These are phyloP conservation scores for Hirundichthys speculiger DNA, from an alignment of 2,113 vertebrate genomes.

Conservation along the genomic window DNA sequence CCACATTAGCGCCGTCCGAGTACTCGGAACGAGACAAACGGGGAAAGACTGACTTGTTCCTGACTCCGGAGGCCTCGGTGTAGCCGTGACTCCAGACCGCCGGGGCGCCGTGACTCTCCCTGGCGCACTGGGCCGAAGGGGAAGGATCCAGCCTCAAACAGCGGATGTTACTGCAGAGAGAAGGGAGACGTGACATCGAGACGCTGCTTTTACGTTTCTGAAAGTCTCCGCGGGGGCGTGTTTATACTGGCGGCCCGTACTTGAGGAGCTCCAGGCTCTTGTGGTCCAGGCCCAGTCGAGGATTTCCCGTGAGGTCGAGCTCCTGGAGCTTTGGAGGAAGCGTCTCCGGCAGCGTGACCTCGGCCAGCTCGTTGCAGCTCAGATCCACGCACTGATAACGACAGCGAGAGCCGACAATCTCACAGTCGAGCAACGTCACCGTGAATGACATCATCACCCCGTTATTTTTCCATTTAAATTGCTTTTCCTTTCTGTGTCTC, in stretches of 20 bases:
- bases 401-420: neutral
- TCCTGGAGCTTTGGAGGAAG: conserved; percentile 93
- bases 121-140: conserved; percentile 75
- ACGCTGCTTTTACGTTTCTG: neutral
- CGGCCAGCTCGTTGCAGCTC: conserved; percentile 96
- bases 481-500: too few relatives aligned
- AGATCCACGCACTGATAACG: conserved; percentile 91
- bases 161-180: conserved; percentile 89
- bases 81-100: conserved; percentile 98
- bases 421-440: neutral
- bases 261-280: conserved; percentile 95
- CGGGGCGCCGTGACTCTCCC: conserved; percentile 87
- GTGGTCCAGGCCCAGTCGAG: conserved; percentile 91
- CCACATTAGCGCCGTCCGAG: too few relatives aligned
- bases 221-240: neutral
- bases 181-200: neutral
- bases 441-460: neutral
- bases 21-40: neutral
- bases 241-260: conserved; percentile 71
- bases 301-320: conserved; percentile 95
- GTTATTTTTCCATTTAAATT: too few relatives aligned
- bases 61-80: conserved; percentile 92
- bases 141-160: conserved; percentile 95
- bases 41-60: conserved; percentile 88
- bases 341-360: conserved; percentile 90